Evolutionary conservation across 2,888 invertebrate species (phyloP).

Genomic region (Glyphotaelius pellucidus): DNA sequence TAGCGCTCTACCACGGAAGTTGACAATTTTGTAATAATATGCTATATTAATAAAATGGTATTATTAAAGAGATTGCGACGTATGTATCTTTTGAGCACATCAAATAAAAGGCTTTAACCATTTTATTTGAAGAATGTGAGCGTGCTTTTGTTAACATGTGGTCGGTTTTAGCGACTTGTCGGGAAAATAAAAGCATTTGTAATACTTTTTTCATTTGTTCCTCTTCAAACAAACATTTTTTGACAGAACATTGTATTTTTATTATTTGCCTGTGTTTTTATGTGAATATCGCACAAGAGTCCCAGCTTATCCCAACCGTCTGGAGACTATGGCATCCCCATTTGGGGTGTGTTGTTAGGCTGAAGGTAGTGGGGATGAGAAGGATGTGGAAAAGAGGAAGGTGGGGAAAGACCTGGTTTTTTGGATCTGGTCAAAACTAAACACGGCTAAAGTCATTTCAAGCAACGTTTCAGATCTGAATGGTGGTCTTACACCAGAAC

Average conservation of each 20-base stretch:
- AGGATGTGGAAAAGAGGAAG: too few species aligned
- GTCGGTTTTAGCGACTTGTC: background rate
- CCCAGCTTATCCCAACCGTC: too few species aligned
- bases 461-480: too few species aligned
- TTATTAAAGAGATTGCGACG: background rate
- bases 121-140: background rate
- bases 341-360: too few species aligned
- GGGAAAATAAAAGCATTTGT: background rate
- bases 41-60: background rate
- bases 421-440: too few species aligned
- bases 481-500: too few species aligned
- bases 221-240: background rate
- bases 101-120: background rate
- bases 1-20: background rate
- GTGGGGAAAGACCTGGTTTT: too few species aligned
- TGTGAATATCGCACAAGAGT: too few species aligned
- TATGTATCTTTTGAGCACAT: background rate
- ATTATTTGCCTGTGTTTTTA: background rate
- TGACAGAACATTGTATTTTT: background rate
- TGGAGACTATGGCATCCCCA: too few species aligned
- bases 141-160: background rate
- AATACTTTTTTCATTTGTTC: background rate
- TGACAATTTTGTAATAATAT: background rate
- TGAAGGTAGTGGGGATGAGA: too few species aligned
- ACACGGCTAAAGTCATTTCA: too few species aligned